Conservation (phyloP, 2,888 invertebrate genomes). For the Rhagium mordax region DNA sequence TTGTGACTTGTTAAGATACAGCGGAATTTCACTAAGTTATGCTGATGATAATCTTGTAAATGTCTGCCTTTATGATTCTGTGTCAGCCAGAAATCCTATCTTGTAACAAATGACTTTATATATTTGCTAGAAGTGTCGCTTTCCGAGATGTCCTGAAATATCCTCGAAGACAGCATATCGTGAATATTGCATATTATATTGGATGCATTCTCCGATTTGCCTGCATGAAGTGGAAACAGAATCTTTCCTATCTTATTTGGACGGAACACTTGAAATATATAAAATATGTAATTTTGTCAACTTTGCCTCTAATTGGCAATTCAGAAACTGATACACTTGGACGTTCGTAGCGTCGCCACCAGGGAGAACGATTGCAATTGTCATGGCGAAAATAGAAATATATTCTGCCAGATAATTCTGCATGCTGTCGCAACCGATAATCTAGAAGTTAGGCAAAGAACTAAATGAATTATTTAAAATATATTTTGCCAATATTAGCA, state of each 20-base stretch:
- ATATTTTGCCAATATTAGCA: too few species aligned
- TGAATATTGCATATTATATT: slow-evolving; percentile 19
- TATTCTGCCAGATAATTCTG: too few species aligned
- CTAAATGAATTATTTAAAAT: too few species aligned
- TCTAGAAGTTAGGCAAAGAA: too few species aligned
- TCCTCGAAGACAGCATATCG: slow-evolving; percentile 16
- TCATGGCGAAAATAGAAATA: too few species aligned
- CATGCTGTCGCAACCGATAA: too few species aligned
- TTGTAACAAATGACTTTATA: slow-evolving; percentile 7
- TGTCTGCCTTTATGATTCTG: slow-evolving; percentile 1
- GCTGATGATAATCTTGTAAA: slow-evolving; percentile 8
- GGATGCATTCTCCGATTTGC: slow-evolving; percentile 19
- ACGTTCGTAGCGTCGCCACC: too few species aligned
- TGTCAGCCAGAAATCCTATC: background rate
- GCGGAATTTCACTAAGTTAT: background rate
- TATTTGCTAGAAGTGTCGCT: slow-evolving; percentile 25
- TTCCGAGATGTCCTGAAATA: slow-evolving; percentile 15
- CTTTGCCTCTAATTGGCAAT: background rate
- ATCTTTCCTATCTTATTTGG: background rate
- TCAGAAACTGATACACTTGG: too few species aligned
- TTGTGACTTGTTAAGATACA: background rate
- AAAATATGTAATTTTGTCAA: background rate
- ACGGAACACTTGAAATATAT: background rate
- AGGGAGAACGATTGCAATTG: too few species aligned
- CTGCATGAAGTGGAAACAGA: slow-evolving; percentile 1